These are phyloP conservation scores for Heteromurus nitidus DNA, from an alignment of 2,888 invertebrate species.

Conservation along the genomic window DNA sequence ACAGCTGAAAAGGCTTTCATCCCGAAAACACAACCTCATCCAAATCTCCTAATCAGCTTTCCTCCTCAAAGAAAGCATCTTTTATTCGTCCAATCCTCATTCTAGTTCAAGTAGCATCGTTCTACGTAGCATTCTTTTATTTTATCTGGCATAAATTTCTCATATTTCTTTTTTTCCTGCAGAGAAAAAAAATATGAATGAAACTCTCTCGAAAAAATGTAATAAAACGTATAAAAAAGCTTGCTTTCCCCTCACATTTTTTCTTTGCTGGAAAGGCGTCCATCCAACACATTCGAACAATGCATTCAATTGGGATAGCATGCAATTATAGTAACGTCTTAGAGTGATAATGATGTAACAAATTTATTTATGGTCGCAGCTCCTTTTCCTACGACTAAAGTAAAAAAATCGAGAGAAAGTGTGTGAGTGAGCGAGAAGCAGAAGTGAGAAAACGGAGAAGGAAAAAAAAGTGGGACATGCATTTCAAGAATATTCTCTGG, in stretches of 20 bases:
- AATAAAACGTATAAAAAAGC: slow-evolving; percentile 8
- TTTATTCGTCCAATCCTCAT: too few species aligned
- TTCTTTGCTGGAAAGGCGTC: neutral
- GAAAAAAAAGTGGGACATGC: neutral
- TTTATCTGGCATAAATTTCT: too few species aligned
- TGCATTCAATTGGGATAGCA: neutral
- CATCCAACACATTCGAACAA: neutral
- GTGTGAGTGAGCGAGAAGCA: neutral
- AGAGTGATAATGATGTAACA: slow-evolving; percentile 22
- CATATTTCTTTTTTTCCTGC: neutral
- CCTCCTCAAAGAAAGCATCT: too few species aligned
- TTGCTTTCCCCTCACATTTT: neutral
- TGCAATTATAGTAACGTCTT: slow-evolving; percentile 7
- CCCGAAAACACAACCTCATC: too few species aligned
- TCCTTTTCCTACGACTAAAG: neutral
- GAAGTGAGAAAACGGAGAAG: neutral
- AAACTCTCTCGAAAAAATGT: neutral
- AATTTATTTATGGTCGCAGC: slow-evolving; percentile 17
- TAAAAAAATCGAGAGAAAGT: neutral
- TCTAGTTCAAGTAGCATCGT: too few species aligned
- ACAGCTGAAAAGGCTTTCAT: too few species aligned
- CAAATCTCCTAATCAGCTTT: too few species aligned
- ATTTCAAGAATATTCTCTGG: neutral
- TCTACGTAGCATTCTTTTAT: too few species aligned
- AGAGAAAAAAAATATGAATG: neutral